Base-by-base conservation (phyloP, 2,797 vertebrate genomes). In the Parauchenoglanis ngamensis region DNA sequence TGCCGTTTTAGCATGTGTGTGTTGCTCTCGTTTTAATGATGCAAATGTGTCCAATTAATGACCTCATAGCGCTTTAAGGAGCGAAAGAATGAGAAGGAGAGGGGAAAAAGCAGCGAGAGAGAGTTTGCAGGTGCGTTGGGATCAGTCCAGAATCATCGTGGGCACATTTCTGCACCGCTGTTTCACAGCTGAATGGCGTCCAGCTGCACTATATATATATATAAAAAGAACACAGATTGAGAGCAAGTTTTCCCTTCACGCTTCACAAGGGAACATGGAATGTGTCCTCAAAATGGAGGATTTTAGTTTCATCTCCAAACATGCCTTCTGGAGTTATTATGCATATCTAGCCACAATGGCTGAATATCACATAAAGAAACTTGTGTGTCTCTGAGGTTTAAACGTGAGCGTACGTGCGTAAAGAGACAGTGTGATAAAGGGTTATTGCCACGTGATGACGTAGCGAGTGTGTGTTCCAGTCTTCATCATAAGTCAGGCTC, bases 121-220 rank as follows among this genome's bases (percentile, higher is more conserved):
- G 90, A 93, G 91, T 92, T 92, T 92, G 88, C 94, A 94, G 94
- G 94, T 95, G 95, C 88, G 92, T 85, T 94, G 92, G 93, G 91
- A 89, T 56, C 13, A 56, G 25, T 93, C 93, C 94, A 94, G 91
- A 90, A 89, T 80, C 86, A 87, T 92, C 85, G 90, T 35, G 87
- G 90, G 90, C 90, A 92, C 90, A 90, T 91, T 91, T 91, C 91
- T 92, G 61, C 85, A 46, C 86, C 59, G 86, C 89, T 91, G 92
- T 90, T 92, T 90, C 90, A 92, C 87, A 85, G 90, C 88, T 90
- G 87, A 90, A 91, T 80, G 87, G 86, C 73, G 85, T 89, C 85
- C 89, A 91, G 90, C 87, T 89, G 88, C 68, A 77, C 84, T 52
- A 72, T 87, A 84, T 68, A 84, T 65, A 57, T 82, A 70, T 57